A percentile compares a stretch with the other conserved stretches of the same genome.
phyloP scores from a whole-genome alignment of 2,113 vertebrate species.

The Eupsittula cactorum region DNA sequence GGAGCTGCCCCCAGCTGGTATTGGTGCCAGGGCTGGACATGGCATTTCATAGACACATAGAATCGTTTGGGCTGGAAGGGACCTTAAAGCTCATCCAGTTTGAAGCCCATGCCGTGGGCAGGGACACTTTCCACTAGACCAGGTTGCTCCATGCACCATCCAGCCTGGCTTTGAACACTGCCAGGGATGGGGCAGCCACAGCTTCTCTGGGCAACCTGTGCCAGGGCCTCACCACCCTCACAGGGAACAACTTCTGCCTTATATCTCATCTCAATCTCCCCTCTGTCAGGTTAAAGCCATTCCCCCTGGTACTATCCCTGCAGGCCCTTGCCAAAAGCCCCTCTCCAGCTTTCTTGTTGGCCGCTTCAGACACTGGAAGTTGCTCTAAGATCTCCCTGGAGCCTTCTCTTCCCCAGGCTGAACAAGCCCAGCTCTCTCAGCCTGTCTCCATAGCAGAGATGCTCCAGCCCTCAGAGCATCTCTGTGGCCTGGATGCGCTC shows the following conservation, averaged over 20 bases:
- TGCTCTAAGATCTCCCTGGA: too few relatives aligned
- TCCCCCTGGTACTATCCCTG: too few relatives aligned
- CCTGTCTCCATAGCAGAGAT: background rate
- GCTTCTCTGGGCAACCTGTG: background rate
- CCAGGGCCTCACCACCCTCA: too few relatives aligned
- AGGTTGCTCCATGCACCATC: background rate
- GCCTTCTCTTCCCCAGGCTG: background rate
- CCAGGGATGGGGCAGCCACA: background rate
- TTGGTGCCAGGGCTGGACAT: background rate
- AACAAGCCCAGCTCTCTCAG: background rate
- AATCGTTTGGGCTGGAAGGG: background rate
- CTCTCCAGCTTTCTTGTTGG: too few relatives aligned
- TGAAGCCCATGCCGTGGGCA: background rate
- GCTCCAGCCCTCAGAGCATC: background rate
- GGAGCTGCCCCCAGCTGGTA: background rate
- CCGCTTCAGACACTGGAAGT: too few relatives aligned
- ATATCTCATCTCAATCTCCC: too few relatives aligned
- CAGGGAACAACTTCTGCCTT: too few relatives aligned
- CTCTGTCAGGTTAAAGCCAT: too few relatives aligned
- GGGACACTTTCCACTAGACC: background rate
- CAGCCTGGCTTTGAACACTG: background rate
- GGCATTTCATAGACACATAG: background rate
- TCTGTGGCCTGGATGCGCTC: fast-evolving
- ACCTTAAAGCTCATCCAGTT: fast-evolving
- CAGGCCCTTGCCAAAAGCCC: too few relatives aligned